Conservation (phyloP, 1,140 invertebrate genomes). For the Rhagoletis zephyria region DNA sequence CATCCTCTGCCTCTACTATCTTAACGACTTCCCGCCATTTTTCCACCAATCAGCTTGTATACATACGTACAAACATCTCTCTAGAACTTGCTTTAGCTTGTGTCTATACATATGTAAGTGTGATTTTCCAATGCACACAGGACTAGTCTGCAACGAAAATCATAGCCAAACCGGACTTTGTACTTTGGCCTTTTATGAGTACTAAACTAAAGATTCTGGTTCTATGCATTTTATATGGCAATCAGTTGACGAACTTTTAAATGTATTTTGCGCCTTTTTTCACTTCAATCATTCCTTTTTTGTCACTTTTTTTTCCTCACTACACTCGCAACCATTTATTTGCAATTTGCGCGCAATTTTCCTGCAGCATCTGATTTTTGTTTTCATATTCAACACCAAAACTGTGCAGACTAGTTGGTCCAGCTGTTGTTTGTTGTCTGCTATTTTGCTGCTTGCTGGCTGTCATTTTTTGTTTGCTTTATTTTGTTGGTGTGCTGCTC, state of each 20-base stretch:
- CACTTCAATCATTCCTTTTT: neutral
- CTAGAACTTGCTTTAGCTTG: neutral
- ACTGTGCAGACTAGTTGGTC: neutral
- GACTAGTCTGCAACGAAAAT: neutral
- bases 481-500: too few species aligned
- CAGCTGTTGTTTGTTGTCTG: slow-evolving; percentile 8
- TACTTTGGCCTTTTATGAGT: neutral
- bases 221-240: too few species aligned
- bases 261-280: neutral
- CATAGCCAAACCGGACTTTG: slow-evolving; percentile 45
- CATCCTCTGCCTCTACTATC: too few species aligned
- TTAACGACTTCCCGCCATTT: neutral
- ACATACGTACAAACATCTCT: neutral
- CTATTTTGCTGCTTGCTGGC: neutral
- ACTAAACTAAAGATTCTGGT: neutral
- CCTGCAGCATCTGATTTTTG: slow-evolving; percentile 47
- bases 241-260: neutral
- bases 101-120: neutral
- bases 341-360: slow-evolving; percentile 51
- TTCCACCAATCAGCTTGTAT: neutral
- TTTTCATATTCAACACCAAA: slow-evolving; percentile 27
- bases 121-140: neutral
- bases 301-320: neutral
- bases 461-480: neutral
- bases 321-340: neutral